Conservation (phyloP, 1,140 invertebrate genomes). For the Scaptomyza graminum region DNA sequence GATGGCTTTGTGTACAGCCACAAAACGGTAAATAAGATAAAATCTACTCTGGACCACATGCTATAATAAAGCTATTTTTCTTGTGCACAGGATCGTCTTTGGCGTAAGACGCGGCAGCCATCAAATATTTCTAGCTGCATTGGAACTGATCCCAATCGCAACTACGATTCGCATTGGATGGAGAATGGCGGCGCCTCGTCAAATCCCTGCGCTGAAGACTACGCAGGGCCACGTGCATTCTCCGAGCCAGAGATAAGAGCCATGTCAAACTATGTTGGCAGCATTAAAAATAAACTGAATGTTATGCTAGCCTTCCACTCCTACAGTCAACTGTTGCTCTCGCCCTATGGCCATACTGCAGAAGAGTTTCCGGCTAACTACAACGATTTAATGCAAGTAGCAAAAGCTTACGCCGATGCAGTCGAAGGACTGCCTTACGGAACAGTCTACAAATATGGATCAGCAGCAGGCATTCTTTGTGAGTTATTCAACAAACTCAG, state of each 20-base stretch:
- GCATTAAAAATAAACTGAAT: constrained; percentile 84
- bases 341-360: constrained; percentile 85
- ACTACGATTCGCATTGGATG: constrained; percentile 88
- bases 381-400: constrained; percentile 85
- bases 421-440: constrained; percentile 84
- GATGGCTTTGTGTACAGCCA: constrained; percentile 89
- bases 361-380: constrained; percentile 84
- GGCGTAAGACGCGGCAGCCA: constrained; percentile 85
- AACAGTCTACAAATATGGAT: constrained; percentile 85
- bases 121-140: constrained; percentile 83
- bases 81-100: constrained; percentile 83
- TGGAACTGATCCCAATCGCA: constrained; percentile 89
- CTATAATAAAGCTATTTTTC: no score
- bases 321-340: constrained; percentile 84
- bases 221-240: constrained; percentile 88
- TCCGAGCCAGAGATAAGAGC: constrained; percentile 90
- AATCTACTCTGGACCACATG: no score
- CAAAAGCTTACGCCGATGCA: constrained; percentile 83
- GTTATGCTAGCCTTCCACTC: constrained; percentile 86
- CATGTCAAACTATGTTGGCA: constrained; percentile 85
- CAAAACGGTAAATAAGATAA: constrained; percentile 53
- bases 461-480: constrained; percentile 85
- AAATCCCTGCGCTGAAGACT: constrained; percentile 87
- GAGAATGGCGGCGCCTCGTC: constrained; percentile 77
- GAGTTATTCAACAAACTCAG: constrained; percentile 62